Conservation (phyloP, 2,113 vertebrate genomes). For the Clarias magur region DNA sequence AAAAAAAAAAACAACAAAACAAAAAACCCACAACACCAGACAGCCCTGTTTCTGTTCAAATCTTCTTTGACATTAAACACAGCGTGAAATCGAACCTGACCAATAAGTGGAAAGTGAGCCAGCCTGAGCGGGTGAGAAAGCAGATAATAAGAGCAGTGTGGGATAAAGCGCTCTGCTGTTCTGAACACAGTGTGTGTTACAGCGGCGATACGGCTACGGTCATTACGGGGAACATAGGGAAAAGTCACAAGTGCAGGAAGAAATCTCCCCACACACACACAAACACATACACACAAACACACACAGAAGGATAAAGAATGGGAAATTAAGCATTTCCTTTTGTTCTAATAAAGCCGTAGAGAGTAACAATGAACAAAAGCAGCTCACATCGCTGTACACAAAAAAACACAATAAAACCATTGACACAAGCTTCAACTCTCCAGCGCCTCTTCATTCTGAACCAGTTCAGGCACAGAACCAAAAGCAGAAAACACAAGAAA, state of each 20-base stretch:
- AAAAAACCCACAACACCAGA: neutral
- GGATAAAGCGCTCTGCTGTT: neutral
- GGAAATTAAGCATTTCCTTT: neutral
- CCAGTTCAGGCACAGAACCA: neutral
- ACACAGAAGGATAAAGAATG: neutral
- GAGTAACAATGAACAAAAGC: neutral
- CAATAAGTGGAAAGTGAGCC: neutral
- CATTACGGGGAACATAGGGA: neutral
- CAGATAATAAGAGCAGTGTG: neutral
- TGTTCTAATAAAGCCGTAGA: neutral
- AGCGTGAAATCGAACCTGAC: neutral
- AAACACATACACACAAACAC: neutral
- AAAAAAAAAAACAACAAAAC: neutral
- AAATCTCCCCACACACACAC: neutral
- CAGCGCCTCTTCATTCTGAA: neutral
- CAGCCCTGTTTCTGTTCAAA: neutral
- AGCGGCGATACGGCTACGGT: neutral
- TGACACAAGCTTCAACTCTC: neutral
- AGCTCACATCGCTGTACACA: neutral
- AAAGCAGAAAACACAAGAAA: neutral
- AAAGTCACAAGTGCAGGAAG: neutral
- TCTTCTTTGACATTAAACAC: neutral
- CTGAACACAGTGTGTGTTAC: neutral
- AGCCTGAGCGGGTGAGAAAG: no score
- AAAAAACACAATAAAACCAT: neutral